Percentiles rank a stretch among this genome's conserved stretches.
phyloP scores from a whole-genome alignment of 2,888 invertebrate genomes.

The Coremacera marginata region DNA sequence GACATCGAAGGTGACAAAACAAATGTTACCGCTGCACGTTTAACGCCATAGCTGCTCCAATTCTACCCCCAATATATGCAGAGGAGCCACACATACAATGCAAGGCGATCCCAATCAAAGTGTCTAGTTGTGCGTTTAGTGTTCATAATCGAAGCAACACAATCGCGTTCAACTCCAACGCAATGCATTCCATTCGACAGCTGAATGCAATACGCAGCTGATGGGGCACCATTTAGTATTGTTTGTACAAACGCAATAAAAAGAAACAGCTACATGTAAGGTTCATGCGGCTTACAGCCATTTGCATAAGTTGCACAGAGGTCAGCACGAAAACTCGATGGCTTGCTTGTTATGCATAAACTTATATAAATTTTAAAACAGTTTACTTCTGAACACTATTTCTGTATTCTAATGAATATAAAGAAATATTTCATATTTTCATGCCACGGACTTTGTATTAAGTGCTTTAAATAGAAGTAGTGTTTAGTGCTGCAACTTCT shows the following conservation, averaged over 20 bases:
- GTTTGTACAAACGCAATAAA: neutral
- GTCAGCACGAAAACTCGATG: neutral
- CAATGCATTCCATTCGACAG: neutral
- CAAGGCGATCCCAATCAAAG: neutral
- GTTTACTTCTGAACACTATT: too few relatives aligned
- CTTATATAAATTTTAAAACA: too few relatives aligned
- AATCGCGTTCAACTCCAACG: neutral
- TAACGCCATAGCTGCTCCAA: neutral
- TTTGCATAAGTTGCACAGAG: neutral
- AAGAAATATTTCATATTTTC: too few relatives aligned
- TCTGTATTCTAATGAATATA: too few relatives aligned
- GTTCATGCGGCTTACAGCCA: neutral
- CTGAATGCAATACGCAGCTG: neutral
- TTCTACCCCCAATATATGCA: neutral
- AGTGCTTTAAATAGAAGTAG: too few relatives aligned
- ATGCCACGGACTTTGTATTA: too few relatives aligned
- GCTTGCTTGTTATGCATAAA: too few relatives aligned
- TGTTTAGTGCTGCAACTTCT: too few relatives aligned
- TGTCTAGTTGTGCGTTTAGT: neutral
- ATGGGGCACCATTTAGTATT: too few relatives aligned
- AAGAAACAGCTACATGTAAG: neutral
- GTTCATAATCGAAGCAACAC: neutral
- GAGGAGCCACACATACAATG: neutral
- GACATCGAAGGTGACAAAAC: conserved; percentile 5
- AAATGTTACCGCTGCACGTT: neutral